Conservation (phyloP, 2,888 invertebrate species). For the Tenthredo livida region DNA sequence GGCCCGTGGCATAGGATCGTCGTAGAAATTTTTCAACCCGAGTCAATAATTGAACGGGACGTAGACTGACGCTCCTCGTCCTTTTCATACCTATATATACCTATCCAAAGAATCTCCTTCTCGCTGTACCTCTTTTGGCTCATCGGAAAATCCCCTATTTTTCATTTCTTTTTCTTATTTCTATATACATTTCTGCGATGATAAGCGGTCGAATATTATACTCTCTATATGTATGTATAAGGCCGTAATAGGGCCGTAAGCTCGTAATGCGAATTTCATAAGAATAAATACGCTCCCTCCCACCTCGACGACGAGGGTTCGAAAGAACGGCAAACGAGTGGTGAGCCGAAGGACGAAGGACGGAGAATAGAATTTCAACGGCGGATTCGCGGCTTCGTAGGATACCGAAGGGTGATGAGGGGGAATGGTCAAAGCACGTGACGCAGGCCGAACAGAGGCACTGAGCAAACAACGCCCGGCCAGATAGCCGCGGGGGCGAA, state of each 20-base stretch:
- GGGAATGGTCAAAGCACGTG: conserved; percentile 41
- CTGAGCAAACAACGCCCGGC: conserved; percentile 48
- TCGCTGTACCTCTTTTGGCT: conserved; percentile 1
- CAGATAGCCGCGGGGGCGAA: conserved; percentile 52
- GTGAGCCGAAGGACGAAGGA: conserved; percentile 6
- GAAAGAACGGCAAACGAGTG: conserved; percentile 7
- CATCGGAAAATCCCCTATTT: not conserved
- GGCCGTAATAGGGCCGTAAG: conserved; percentile 35
- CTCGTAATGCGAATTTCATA: conserved; percentile 39
- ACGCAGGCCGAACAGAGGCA: conserved; percentile 38
- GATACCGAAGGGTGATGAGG: not conserved
- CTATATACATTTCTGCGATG: not conserved
- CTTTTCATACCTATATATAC: not conserved
- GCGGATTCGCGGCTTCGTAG: not conserved
- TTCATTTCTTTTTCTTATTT: not conserved
- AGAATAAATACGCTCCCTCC: conserved; percentile 38
- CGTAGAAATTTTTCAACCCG: conserved; percentile 36
- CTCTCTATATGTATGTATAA: conserved; percentile 16
- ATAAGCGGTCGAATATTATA: conserved; percentile 47
- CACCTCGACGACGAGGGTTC: not conserved
- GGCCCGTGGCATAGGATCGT: not conserved
- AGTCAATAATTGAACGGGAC: conserved; percentile 49
- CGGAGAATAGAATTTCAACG: not conserved
- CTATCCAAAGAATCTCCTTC: not conserved
- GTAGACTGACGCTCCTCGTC: not conserved